phyloP scores from a whole-genome alignment of 2,888 invertebrate species.

The Colletes collaris region DNA sequence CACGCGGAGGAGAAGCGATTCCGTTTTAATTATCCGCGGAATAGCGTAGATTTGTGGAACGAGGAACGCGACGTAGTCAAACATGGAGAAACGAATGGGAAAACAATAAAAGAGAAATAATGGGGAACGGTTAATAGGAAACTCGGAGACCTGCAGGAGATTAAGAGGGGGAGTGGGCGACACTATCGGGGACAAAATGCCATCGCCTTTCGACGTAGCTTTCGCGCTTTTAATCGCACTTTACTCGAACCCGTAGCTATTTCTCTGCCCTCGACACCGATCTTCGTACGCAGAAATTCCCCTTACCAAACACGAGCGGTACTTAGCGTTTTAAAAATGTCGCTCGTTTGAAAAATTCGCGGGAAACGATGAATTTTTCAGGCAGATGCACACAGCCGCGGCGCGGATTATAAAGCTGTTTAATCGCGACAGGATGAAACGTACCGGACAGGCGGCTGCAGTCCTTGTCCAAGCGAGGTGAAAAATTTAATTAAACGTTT shows the following conservation, averaged over 20 bases:
- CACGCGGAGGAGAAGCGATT: too few species aligned
- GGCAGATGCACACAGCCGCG: background rate
- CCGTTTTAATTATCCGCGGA: too few species aligned
- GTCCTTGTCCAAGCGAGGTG: background rate
- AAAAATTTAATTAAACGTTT: background rate
- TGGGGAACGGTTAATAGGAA: slow-evolving; percentile 3
- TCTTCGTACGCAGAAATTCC: slow-evolving; percentile 32
- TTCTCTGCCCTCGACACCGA: slow-evolving; percentile 19
- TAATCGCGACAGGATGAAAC: background rate
- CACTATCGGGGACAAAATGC: slow-evolving; percentile 21
- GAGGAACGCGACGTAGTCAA: background rate
- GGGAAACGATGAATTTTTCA: background rate
- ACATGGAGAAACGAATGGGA: background rate
- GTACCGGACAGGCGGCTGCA: background rate
- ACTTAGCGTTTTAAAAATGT: slow-evolving; percentile 43
- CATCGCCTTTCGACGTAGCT: slow-evolving; percentile 29
- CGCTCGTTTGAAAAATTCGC: background rate
- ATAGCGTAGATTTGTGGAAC: too few species aligned
- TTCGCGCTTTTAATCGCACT: slow-evolving; percentile 54
- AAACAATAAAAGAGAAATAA: slow-evolving; percentile 1
- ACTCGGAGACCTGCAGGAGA: slow-evolving; percentile 16
- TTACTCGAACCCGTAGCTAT: slow-evolving; percentile 24
- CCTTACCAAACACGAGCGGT: slow-evolving; percentile 31
- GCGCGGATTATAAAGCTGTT: background rate
- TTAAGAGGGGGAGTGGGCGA: slow-evolving; percentile 9